A percentile compares a stretch with the other conserved stretches of the same genome.
Evolutionary conservation across 2,113 vertebrate genomes (phyloP).

Genomic region (Cryptotis parvus): DNA sequence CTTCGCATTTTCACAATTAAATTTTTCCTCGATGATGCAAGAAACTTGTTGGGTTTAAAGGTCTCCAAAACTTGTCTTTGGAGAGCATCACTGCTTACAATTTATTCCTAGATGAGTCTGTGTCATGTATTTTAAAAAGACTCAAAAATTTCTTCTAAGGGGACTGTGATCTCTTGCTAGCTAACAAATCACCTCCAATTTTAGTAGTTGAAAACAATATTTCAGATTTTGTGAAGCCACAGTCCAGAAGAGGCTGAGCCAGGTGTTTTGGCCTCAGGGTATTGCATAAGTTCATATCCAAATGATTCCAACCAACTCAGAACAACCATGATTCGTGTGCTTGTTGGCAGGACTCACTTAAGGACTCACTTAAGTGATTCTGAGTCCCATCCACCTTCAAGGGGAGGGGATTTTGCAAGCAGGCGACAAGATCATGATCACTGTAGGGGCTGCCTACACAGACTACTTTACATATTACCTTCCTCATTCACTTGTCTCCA

Average conservation of each 20-base stretch:
- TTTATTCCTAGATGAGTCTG: neutral
- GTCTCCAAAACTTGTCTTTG: conserved; percentile 2
- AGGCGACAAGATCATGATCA: neutral
- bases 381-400: neutral
- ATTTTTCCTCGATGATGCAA: neutral
- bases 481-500: neutral
- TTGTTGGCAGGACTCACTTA: neutral
- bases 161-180: neutral
- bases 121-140: neutral
- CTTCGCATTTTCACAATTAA: neutral
- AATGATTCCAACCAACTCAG: neutral
- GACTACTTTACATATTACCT: neutral
- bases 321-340: neutral
- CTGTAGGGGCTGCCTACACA: neutral
- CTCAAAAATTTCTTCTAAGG: neutral
- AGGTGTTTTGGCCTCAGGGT: neutral
- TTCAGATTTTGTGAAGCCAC: neutral
- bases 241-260: neutral
- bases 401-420: neutral
- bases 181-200: neutral
- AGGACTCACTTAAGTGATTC: neutral
- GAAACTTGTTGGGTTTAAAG: neutral
- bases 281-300: too few species aligned
- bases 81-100: neutral
- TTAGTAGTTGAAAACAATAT: neutral